Conservation (phyloP, 2,888 invertebrate genomes). For the Folsomia candida region DNA sequence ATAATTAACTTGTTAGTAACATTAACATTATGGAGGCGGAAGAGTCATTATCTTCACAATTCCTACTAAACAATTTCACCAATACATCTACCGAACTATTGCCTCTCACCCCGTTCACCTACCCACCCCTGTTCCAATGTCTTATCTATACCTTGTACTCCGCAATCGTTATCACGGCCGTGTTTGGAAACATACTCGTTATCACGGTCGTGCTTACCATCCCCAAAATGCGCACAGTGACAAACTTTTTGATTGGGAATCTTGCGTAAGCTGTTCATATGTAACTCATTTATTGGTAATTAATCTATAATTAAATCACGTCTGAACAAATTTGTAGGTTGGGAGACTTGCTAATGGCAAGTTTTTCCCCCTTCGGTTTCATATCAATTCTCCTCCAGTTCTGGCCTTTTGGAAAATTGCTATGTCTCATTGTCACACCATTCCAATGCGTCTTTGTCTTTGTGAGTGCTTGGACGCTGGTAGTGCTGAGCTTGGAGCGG, state of each 20-base stretch:
- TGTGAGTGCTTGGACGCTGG: conserved; percentile 83
- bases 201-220: conserved; percentile 81
- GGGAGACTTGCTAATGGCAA: conserved; percentile 83
- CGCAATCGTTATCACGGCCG: background rate
- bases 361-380: conserved; percentile 86
- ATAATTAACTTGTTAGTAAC: too few species aligned
- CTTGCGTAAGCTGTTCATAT: too few species aligned
- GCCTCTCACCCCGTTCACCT: background rate
- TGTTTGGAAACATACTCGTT: conserved; percentile 56
- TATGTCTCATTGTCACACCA: conserved; percentile 58
- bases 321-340: too few species aligned
- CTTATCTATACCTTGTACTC: background rate
- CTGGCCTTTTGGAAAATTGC: background rate
- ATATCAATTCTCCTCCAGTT: conserved; percentile 70
- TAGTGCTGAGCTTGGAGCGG: conserved; percentile 85
- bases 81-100: background rate
- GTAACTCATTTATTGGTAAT: too few species aligned
- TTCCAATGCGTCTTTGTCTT: conserved; percentile 52
- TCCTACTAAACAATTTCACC: too few species aligned
- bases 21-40: too few species aligned
- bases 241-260: conserved; percentile 84
- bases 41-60: too few species aligned
- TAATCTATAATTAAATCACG: too few species aligned
- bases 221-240: conserved; percentile 85
- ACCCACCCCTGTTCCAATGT: background rate